phyloP scores from a whole-genome alignment of 2,113 vertebrate species.

The Pluvianellus socialis region DNA sequence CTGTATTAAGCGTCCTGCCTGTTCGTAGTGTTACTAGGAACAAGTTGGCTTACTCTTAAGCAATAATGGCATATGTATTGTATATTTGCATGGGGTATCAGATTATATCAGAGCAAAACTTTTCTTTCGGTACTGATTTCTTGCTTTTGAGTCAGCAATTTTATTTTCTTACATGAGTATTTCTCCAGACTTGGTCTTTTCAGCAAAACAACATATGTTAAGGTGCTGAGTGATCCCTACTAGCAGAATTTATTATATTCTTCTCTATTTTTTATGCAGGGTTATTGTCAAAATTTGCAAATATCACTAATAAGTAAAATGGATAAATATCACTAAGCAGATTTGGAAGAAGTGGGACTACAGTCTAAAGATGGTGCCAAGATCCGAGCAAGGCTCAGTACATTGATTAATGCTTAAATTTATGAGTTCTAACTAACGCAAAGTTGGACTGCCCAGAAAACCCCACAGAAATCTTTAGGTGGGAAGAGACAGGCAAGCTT shows the following conservation, averaged over 20 bases:
- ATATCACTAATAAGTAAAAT: neutral
- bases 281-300: neutral
- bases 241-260: neutral
- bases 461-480: neutral
- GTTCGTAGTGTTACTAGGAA: neutral
- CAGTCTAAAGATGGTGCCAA: neutral
- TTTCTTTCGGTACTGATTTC: neutral
- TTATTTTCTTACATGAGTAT: neutral
- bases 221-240: neutral
- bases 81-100: neutral
- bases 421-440: neutral
- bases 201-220: neutral
- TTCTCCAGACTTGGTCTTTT: neutral
- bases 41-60: neutral
- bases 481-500: neutral
- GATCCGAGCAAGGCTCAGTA: neutral
- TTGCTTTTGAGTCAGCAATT: neutral
- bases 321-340: neutral
- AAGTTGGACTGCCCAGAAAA: neutral
- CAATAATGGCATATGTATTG: neutral
- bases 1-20: neutral
- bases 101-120: neutral
- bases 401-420: neutral
- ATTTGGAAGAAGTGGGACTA: neutral
- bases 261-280: neutral